These are phyloP conservation scores for Tromatobia lineatoria DNA, from an alignment of 2,888 invertebrate species.

Conservation along the genomic window DNA sequence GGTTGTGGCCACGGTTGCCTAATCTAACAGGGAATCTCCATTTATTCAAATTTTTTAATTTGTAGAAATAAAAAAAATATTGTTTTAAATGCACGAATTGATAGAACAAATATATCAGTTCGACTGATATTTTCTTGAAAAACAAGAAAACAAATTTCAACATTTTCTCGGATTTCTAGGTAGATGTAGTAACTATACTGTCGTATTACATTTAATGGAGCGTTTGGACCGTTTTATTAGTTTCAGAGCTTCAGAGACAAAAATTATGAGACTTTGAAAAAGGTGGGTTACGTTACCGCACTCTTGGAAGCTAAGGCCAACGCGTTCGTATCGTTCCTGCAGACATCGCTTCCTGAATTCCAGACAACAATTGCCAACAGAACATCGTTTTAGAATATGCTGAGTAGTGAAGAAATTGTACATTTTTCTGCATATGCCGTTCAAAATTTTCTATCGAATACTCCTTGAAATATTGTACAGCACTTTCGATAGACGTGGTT, in stretches of 20 bases:
- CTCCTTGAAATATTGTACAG: not conserved
- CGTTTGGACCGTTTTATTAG: conserved; percentile 67
- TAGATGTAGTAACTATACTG: not conserved
- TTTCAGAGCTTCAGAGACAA: conserved; percentile 77
- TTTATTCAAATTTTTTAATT: too few relatives aligned
- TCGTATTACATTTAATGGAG: not conserved
- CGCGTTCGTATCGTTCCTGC: conserved; percentile 77
- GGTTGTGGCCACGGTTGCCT: too few relatives aligned
- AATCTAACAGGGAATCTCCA: too few relatives aligned
- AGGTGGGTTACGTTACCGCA: conserved; percentile 76
- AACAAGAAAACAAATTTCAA: too few relatives aligned
- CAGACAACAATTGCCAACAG: conserved; percentile 64
- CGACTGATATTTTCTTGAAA: too few relatives aligned
- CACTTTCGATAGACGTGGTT: not conserved
- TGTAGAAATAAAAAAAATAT: too few relatives aligned
- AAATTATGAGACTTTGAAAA: conserved; percentile 78
- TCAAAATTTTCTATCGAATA: not conserved
- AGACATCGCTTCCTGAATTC: conserved; percentile 74
- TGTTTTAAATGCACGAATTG: too few relatives aligned
- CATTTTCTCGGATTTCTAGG: too few relatives aligned
- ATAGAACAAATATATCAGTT: too few relatives aligned
- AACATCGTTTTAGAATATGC: conserved; percentile 27
- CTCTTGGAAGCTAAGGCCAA: conserved; percentile 79
- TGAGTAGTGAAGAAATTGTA: not conserved
- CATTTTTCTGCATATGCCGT: not conserved